These are phyloP conservation scores for Eucriotettix oculatus DNA, from an alignment of 2,888 invertebrate genomes.

Conservation along the genomic window DNA sequence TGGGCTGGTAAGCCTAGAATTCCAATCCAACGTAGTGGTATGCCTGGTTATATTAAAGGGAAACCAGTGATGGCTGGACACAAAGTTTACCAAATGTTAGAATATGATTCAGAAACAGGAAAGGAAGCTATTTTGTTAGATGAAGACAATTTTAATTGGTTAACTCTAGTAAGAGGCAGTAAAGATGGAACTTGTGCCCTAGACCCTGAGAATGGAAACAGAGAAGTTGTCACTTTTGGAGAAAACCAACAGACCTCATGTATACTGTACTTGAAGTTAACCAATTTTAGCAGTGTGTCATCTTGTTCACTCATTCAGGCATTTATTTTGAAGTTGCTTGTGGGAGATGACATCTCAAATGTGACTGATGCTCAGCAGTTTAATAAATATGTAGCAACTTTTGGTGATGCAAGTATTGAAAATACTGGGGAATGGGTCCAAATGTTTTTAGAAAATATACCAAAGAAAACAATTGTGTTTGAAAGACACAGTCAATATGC, in stretches of 20 bases:
- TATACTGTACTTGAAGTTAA: constrained; percentile 15
- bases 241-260: constrained; percentile 22
- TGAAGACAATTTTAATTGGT: constrained; percentile 16
- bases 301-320: constrained; percentile 22
- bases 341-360: constrained; percentile 18
- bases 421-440: constrained; percentile 31
- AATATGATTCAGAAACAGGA: constrained; percentile 12
- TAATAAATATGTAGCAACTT: constrained; percentile 26
- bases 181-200: constrained; percentile 19
- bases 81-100: constrained; percentile 17
- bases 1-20: constrained; percentile 15
- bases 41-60: constrained; percentile 54
- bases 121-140: constrained; percentile 15
- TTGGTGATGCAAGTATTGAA: constrained; percentile 30
- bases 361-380: constrained; percentile 19
- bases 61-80: constrained; percentile 41
- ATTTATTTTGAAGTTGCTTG: constrained; percentile 18
- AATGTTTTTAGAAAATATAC: constrained; percentile 20
- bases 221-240: constrained; percentile 21
- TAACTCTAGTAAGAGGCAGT: constrained; percentile 21
- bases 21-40: constrained; percentile 41
- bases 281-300: constrained; percentile 18
- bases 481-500: constrained; percentile 15
- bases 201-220: constrained; percentile 3
- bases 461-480: constrained; percentile 17